Percentiles rank a stretch among this genome's conserved stretches.
phyloP scores from a whole-genome alignment of 2,888 invertebrate species.

The Amblyjoppa fuscipennis region DNA sequence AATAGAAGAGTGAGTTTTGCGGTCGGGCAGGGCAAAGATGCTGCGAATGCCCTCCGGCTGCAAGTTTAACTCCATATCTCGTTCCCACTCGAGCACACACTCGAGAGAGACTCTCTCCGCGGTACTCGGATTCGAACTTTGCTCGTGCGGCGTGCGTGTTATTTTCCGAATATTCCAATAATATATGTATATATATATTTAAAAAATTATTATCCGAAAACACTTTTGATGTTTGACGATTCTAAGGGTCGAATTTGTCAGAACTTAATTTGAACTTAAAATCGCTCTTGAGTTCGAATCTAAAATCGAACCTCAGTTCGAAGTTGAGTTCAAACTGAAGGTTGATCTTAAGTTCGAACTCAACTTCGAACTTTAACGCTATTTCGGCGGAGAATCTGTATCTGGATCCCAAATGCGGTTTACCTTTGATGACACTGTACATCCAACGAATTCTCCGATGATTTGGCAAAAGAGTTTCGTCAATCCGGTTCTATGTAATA shows the following conservation, averaged over 20 bases:
- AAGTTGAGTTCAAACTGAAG: too few relatives aligned
- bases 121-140: slow-evolving; percentile 18
- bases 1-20: slow-evolving; percentile 28
- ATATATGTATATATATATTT: neutral
- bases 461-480: too few relatives aligned
- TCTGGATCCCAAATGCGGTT: too few relatives aligned
- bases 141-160: slow-evolving; percentile 19
- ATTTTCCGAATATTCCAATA: slow-evolving; percentile 12
- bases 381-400: too few relatives aligned
- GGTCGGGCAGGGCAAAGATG: slow-evolving; percentile 24
- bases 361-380: too few relatives aligned
- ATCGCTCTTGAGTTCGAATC: too few relatives aligned
- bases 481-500: too few relatives aligned
- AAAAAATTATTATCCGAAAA: slow-evolving; percentile 21
- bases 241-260: neutral
- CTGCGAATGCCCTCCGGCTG: slow-evolving; percentile 44
- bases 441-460: too few relatives aligned
- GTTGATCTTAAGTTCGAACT: too few relatives aligned
- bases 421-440: too few relatives aligned
- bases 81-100: neutral
- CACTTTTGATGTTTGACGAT: slow-evolving; percentile 18
- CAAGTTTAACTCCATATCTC: slow-evolving; percentile 46
- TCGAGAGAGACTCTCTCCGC: slow-evolving; percentile 2
- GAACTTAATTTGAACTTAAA: too few relatives aligned
- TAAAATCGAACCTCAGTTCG: too few relatives aligned